A percentile compares a stretch with the other conserved stretches of the same genome.
Evolutionary conservation across 2,113 vertebrate species (phyloP).

Genomic region (Ailuropoda melanoleuca): DNA sequence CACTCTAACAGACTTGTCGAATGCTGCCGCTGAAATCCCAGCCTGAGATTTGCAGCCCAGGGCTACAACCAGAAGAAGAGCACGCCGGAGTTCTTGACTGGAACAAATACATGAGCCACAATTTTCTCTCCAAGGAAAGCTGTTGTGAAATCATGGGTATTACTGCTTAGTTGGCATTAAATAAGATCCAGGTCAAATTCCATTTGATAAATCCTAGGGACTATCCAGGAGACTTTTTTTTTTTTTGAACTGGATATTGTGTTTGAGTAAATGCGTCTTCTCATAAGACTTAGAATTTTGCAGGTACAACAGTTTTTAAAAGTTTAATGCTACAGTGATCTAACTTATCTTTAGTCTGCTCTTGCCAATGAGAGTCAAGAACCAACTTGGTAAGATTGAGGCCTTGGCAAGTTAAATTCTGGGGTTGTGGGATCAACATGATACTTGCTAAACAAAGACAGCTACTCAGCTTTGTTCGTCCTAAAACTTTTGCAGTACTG

Average conservation of each 20-base stretch:
- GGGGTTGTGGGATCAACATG: not conserved
- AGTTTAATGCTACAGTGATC: not conserved
- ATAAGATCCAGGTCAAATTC: slow-evolving; percentile 14
- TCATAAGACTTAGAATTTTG: slow-evolving; percentile 8
- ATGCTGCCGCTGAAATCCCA: not conserved
- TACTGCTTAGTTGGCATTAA: slow-evolving; percentile 32
- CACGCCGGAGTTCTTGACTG: not conserved
- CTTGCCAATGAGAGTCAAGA: slow-evolving; percentile 8
- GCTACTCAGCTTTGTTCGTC: not conserved
- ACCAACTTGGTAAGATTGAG: not conserved
- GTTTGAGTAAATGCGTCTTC: slow-evolving; percentile 22
- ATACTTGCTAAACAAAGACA: not conserved
- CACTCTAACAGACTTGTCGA: not conserved
- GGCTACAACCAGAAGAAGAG: not conserved
- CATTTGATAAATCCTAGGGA: slow-evolving; percentile 55
- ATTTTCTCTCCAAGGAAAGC: not conserved
- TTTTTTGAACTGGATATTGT: slow-evolving; percentile 12
- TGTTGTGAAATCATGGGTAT: not conserved
- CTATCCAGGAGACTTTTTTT: not conserved
- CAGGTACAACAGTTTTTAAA: not conserved
- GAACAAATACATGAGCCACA: not conserved
- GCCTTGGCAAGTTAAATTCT: not conserved
- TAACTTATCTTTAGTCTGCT: not conserved
- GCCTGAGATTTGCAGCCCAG: not conserved
- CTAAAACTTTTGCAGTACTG: not conserved